These are phyloP conservation scores for Halyomorpha halys DNA, from an alignment of 1,140 invertebrate species.

Conservation along the genomic window DNA sequence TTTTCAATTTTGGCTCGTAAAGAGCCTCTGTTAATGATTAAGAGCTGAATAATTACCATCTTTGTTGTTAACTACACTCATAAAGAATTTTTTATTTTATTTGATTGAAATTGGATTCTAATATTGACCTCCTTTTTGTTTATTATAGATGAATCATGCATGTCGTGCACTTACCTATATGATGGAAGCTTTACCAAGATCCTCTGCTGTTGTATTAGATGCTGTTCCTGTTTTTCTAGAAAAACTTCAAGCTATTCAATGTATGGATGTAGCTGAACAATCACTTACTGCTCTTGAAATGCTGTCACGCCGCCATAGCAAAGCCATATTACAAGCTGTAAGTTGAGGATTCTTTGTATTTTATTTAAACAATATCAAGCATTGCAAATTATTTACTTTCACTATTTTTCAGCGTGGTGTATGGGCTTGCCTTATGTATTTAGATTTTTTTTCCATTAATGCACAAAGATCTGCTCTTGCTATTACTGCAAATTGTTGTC, in stretches of 20 bases:
- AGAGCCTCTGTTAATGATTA: too few relatives aligned
- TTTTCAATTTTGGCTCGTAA: too few relatives aligned
- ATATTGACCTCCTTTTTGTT: too few relatives aligned
- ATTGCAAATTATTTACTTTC: constrained; percentile 10
- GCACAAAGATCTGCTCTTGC: constrained; percentile 89
- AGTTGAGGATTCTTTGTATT: constrained; percentile 32
- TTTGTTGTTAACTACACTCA: too few relatives aligned
- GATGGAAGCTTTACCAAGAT: constrained; percentile 95
- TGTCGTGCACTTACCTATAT: constrained; percentile 97
- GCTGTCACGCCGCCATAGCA: constrained; percentile 90
- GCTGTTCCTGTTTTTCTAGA: constrained; percentile 92
- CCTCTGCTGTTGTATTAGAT: constrained; percentile 90
- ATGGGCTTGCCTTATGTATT: constrained; percentile 84
- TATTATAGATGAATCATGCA: constrained; percentile 87
- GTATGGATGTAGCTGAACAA: constrained; percentile 98
- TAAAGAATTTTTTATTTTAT: too few relatives aligned
- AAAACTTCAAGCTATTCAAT: constrained; percentile 94
- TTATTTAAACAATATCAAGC: background rate
- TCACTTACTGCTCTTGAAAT: constrained; percentile 92
- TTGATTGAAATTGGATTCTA: too few relatives aligned
- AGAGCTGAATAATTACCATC: too few relatives aligned
- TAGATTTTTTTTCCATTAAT: constrained; percentile 96
- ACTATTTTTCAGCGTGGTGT: constrained; percentile 64
- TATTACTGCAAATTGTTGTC: constrained; percentile 93
- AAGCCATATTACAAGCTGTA: constrained; percentile 89